Percentiles rank a stretch among this genome's conserved stretches.
phyloP scores from a whole-genome alignment of 92 coral and sea anemone species.

The Porites divaricata region DNA sequence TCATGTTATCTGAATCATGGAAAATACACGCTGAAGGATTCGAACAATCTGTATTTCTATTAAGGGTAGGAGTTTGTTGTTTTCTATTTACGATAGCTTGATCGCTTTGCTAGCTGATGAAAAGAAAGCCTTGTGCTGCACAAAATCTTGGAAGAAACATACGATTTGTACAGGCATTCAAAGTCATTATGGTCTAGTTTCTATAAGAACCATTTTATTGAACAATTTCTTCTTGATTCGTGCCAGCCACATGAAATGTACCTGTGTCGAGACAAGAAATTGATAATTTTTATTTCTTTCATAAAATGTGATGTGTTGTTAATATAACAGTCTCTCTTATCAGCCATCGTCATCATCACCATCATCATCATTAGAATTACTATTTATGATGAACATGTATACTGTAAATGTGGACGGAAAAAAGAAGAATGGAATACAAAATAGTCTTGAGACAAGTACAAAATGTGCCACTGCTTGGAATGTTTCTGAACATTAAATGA shows the following conservation, averaged over 20 bases:
- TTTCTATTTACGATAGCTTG: not conserved
- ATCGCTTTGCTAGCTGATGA: not conserved
- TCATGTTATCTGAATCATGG: conserved; percentile 37
- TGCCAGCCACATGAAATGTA: too few species aligned
- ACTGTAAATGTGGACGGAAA: too few species aligned
- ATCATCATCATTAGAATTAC: too few species aligned
- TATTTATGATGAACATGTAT: too few species aligned
- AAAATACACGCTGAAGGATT: not conserved
- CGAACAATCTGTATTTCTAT: not conserved
- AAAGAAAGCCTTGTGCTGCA: too few species aligned
- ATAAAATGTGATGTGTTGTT: not conserved
- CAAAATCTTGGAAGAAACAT: too few species aligned
- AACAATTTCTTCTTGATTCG: not conserved
- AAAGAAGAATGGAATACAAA: not conserved
- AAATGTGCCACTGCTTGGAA: not conserved
- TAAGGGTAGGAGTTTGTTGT: conserved; percentile 17
- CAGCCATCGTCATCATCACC: too few species aligned
- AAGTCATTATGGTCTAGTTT: not conserved
- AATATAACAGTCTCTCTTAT: not conserved
- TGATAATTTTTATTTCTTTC: not conserved
- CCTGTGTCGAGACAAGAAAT: not conserved
- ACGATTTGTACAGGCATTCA: not conserved
- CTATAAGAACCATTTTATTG: not conserved
- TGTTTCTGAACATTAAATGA: not conserved
- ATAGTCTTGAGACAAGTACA: not conserved